A percentile compares a stretch with the other conserved stretches of the same genome.
Evolutionary conservation across 1,140 invertebrate species (phyloP).

Genomic region (Drosophila tani): DNA sequence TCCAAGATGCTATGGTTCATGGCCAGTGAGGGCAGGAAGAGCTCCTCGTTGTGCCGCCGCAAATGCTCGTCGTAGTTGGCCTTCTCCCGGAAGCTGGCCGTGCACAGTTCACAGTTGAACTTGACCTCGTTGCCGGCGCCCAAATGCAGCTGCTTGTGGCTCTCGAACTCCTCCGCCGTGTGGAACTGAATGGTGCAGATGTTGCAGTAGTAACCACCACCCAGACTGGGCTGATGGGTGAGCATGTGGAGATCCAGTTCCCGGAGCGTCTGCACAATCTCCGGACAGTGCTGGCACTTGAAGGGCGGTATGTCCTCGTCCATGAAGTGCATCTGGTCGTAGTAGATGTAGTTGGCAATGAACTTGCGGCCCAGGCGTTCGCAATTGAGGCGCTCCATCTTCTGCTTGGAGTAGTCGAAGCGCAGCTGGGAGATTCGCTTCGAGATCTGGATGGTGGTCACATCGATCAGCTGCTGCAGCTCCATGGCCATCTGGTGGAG

Average conservation of each 20-base stretch:
- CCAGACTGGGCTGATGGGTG: conserved; percentile 68
- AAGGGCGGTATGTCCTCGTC: conserved; percentile 80
- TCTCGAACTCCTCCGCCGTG: conserved; percentile 69
- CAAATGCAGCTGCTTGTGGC: conserved; percentile 73
- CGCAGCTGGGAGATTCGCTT: conserved; percentile 80
- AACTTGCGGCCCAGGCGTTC: conserved; percentile 71
- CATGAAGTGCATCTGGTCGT: conserved; percentile 80
- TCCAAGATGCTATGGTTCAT: conserved; percentile 72
- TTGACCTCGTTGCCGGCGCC: conserved; percentile 64
- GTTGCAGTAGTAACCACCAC: conserved; percentile 67
- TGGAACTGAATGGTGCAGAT: conserved; percentile 70
- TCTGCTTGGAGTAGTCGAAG: conserved; percentile 81
- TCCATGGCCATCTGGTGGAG: conserved; percentile 77
- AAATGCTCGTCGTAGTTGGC: conserved; percentile 79
- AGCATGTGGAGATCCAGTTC: conserved; percentile 74
- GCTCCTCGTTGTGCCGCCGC: conserved; percentile 78
- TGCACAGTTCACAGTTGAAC: conserved; percentile 78
- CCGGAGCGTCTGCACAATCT: conserved; percentile 73
- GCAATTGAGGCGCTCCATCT: conserved; percentile 71
- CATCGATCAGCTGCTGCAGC: conserved; percentile 73
- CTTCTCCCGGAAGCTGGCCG: conserved; percentile 80
- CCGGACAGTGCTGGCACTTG: conserved; percentile 72
- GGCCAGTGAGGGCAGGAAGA: conserved; percentile 69
- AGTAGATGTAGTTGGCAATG: conserved; percentile 74
- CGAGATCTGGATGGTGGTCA: conserved; percentile 79